These are phyloP conservation scores for Actinopyga echinites DNA, from an alignment of 53 echinoderm and acorn worm species.

Conservation along the genomic window DNA sequence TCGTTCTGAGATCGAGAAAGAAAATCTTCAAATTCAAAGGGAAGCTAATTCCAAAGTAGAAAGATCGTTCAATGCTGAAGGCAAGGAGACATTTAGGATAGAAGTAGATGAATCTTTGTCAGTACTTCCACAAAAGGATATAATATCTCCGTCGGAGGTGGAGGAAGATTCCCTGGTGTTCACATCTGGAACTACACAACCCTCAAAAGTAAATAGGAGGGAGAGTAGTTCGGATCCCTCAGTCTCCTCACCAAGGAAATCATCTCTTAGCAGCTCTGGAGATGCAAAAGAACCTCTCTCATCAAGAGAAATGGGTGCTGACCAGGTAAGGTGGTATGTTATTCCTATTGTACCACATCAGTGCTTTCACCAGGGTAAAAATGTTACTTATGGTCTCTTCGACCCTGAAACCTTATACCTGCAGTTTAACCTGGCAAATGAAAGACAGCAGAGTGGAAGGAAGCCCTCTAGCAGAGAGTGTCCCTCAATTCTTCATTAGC, in stretches of 20 bases:
- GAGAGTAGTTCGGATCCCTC: background rate
- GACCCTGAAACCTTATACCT: no score
- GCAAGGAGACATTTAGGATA: conserved; percentile 69
- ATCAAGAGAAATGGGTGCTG: conserved; percentile 88
- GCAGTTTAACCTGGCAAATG: no score
- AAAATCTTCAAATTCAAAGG: background rate
- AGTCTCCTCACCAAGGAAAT: background rate
- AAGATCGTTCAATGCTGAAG: conserved; percentile 56
- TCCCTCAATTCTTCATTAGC: no score
- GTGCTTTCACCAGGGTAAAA: no score
- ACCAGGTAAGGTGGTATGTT: conserved; percentile 95
- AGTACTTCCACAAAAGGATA: background rate
- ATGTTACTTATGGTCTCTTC: no score
- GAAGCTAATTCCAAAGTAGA: conserved; percentile 33
- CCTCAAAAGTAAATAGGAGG: background rate
- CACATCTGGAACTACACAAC: background rate
- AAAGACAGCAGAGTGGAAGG: no score
- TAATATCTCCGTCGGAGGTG: background rate
- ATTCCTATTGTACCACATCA: no score
- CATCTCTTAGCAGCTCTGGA: background rate
- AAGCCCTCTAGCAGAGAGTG: no score
- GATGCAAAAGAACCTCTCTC: conserved; percentile 43
- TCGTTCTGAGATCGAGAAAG: background rate
- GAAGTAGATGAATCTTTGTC: conserved; percentile 33
- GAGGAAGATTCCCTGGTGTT: background rate